Conservation (phyloP, 1,140 invertebrate genomes). For the Scaptomyza graminum region DNA sequence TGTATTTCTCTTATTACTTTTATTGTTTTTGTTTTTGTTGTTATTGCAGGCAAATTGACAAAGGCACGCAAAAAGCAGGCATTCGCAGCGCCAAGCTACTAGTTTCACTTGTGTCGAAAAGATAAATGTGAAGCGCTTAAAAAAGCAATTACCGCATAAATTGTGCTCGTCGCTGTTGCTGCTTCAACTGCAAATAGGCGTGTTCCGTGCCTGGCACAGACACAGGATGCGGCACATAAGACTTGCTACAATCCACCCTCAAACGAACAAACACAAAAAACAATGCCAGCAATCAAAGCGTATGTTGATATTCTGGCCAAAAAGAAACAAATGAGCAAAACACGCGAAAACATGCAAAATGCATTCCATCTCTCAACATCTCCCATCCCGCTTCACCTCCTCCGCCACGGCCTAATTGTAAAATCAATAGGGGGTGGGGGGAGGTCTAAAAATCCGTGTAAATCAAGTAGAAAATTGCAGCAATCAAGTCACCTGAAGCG, state of each 20-base stretch:
- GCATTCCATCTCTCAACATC: slow-evolving; percentile 27
- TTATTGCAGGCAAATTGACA: slow-evolving; percentile 64
- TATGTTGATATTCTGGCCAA: slow-evolving; percentile 33
- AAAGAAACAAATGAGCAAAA: slow-evolving; percentile 63
- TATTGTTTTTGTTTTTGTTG: slow-evolving; percentile 39
- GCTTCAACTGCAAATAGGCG: slow-evolving; percentile 41
- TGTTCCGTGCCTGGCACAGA: slow-evolving; percentile 38
- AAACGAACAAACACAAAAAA: slow-evolving; percentile 17
- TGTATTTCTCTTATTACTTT: slow-evolving; percentile 24
- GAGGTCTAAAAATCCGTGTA: slow-evolving; percentile 61
- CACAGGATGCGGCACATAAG: slow-evolving; percentile 71
- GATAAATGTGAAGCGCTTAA: slow-evolving; percentile 82
- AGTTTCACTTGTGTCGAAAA: slow-evolving; percentile 80
- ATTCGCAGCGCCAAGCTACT: slow-evolving; percentile 62
- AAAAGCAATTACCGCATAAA: slow-evolving; percentile 83
- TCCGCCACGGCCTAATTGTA: slow-evolving; percentile 61
- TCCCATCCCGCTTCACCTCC: background rate
- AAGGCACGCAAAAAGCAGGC: slow-evolving; percentile 60
- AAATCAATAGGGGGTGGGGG: slow-evolving; percentile 78
- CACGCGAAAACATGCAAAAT: slow-evolving; percentile 79
- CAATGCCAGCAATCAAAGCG: background rate
- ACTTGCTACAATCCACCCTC: slow-evolving; percentile 66
- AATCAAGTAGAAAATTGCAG: slow-evolving; percentile 81
- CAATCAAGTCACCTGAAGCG: slow-evolving; percentile 79
- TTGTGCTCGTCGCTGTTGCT: slow-evolving; percentile 57